Conservation (phyloP, 2,797 vertebrate genomes). For the Enteromius afrohamiltoni region DNA sequence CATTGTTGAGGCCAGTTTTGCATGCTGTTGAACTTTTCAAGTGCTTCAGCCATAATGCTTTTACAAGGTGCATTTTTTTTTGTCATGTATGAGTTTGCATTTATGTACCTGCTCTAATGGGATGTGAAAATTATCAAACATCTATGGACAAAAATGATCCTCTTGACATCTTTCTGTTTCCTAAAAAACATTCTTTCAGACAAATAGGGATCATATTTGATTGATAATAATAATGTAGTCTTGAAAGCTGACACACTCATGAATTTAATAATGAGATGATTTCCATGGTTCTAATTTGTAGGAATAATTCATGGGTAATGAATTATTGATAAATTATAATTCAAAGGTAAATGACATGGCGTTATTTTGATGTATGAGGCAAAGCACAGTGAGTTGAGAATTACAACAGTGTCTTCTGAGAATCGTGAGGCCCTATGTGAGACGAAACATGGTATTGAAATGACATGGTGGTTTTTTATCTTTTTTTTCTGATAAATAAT, state of each 20-base stretch:
- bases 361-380: constrained; percentile 28
- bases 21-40: background rate
- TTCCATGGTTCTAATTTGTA: constrained; percentile 45
- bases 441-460: background rate
- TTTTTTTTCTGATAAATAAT: background rate
- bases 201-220: constrained; percentile 2
- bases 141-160: background rate
- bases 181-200: constrained; percentile 9
- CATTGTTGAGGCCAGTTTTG: background rate
- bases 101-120: background rate
- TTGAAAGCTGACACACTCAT: constrained; percentile 35
- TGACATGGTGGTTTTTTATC: background rate
- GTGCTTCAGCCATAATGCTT: background rate
- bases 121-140: background rate
- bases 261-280: constrained; percentile 45
- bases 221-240: constrained; percentile 28
- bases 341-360: constrained; percentile 49
- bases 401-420: background rate
- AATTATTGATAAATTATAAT: constrained; percentile 54
- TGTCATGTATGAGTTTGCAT: background rate
- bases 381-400: background rate
- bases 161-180: background rate
- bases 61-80: background rate
- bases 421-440: background rate
- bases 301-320: constrained; percentile 56